Conservation (phyloP, 2,888 invertebrate species). For the Lacanobia oleracea region DNA sequence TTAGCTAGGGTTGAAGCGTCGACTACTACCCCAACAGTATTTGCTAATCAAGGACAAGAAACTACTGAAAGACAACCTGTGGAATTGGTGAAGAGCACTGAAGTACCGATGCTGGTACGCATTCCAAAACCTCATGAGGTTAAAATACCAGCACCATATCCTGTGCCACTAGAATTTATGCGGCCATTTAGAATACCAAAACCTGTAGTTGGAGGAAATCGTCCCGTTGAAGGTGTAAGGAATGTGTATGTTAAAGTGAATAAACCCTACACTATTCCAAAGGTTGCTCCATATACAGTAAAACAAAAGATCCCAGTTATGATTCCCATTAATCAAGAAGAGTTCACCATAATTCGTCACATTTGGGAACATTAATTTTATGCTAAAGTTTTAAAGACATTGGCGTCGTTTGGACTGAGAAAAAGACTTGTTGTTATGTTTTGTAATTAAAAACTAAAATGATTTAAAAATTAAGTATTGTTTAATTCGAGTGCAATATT, state of each 20-base stretch:
- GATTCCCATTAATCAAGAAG: conserved; percentile 68
- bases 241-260: conserved; percentile 73
- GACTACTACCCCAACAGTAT: conserved; percentile 67
- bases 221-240: conserved; percentile 64
- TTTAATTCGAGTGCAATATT: conserved; percentile 55
- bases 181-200: conserved; percentile 70
- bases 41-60: conserved; percentile 71
- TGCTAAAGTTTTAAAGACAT: neutral
- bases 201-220: conserved; percentile 68
- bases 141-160: conserved; percentile 70
- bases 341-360: conserved; percentile 74
- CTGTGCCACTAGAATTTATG: conserved; percentile 67
- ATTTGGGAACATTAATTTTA: conserved; percentile 76
- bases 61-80: conserved; percentile 64
- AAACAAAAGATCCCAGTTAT: conserved; percentile 69
- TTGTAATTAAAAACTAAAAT: conserved; percentile 16
- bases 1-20: conserved; percentile 71
- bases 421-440: conserved; percentile 33
- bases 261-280: conserved; percentile 72
- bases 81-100: conserved; percentile 67
- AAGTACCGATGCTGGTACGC: conserved; percentile 48
- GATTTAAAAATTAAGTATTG: conserved; percentile 13
- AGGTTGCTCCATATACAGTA: conserved; percentile 67
- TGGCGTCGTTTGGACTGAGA: conserved; percentile 24
- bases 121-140: conserved; percentile 62